Percentiles rank a stretch among this genome's conserved stretches.
Evolutionary conservation across 1,140 invertebrate genomes (phyloP).

Genomic region (Cydia amplana): DNA sequence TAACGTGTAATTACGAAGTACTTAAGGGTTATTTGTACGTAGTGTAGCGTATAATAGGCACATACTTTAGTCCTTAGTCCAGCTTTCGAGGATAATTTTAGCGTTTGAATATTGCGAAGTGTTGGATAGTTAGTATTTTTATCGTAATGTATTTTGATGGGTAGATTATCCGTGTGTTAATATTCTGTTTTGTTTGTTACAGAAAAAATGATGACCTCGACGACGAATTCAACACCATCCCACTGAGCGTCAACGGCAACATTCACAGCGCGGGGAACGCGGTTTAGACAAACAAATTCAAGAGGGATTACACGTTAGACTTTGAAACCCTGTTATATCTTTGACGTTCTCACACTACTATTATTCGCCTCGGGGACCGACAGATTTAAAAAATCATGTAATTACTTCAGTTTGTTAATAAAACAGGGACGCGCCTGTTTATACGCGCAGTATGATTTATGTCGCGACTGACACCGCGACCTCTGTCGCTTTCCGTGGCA

Average conservation of each 20-base stretch:
- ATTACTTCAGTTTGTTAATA: neutral
- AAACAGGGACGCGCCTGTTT: too few relatives aligned
- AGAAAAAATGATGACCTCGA: slow-evolving; percentile 73
- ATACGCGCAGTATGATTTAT: too few relatives aligned
- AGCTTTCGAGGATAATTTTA: too few relatives aligned
- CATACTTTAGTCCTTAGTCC: too few relatives aligned
- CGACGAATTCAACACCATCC: slow-evolving; percentile 75
- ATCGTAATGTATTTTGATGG: too few relatives aligned
- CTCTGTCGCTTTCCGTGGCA: too few relatives aligned
- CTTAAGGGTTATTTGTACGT: too few relatives aligned
- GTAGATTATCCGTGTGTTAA: neutral
- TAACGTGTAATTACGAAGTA: too few relatives aligned
- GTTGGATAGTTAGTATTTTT: too few relatives aligned
- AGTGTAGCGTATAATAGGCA: too few relatives aligned
- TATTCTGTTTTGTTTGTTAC: slow-evolving; percentile 41
- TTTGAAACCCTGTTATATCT: neutral
- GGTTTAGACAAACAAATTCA: slow-evolving; percentile 50
- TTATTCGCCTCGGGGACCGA: neutral
- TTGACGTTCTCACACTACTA: neutral
- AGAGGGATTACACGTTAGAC: slow-evolving; percentile 40
- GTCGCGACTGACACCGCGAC: too few relatives aligned
- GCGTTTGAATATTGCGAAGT: too few relatives aligned
- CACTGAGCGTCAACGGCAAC: slow-evolving; percentile 68
- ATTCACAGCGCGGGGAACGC: slow-evolving; percentile 73
- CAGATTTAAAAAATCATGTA: neutral